These are phyloP conservation scores for Malaclemys terrapin DNA, from an alignment of 2,113 vertebrate genomes.

Conservation along the genomic window DNA sequence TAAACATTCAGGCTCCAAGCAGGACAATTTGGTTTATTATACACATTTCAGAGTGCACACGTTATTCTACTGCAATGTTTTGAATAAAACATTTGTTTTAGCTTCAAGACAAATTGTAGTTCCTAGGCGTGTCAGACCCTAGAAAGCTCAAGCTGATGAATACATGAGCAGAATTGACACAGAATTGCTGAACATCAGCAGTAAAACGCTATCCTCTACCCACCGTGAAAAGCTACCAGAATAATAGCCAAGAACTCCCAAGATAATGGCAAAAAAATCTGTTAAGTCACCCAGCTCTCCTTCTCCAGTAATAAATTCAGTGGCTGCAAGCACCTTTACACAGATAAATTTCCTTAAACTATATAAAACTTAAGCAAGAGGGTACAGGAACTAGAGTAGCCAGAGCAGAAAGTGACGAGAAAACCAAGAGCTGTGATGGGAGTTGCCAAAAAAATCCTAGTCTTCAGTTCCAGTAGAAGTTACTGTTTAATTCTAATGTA, in stretches of 20 bases:
- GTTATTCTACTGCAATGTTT: not conserved
- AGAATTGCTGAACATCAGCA: not conserved
- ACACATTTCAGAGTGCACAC: not conserved
- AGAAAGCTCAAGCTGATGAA: not conserved
- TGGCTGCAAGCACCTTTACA: not conserved
- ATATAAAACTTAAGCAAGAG: not conserved
- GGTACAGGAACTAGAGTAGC: not conserved
- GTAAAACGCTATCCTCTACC: not conserved
- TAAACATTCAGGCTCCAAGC: not conserved
- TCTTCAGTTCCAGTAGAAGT: not conserved
- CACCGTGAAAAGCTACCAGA: not conserved
- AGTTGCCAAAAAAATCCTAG: not conserved
- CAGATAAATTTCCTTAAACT: not conserved
- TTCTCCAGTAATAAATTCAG: not conserved
- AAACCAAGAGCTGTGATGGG: not conserved
- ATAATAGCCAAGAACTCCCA: not conserved
- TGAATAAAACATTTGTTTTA: not conserved
- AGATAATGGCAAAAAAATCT: not conserved
- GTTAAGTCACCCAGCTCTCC: not conserved
- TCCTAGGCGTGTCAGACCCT: not conserved
- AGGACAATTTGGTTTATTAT: not conserved
- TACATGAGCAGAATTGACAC: accelerated
- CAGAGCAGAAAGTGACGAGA: not conserved
- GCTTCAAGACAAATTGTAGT: not conserved
- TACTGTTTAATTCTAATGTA: not conserved